Evolutionary conservation across 2,113 vertebrate species (phyloP).

Genomic region (Anser cygnoides): DNA sequence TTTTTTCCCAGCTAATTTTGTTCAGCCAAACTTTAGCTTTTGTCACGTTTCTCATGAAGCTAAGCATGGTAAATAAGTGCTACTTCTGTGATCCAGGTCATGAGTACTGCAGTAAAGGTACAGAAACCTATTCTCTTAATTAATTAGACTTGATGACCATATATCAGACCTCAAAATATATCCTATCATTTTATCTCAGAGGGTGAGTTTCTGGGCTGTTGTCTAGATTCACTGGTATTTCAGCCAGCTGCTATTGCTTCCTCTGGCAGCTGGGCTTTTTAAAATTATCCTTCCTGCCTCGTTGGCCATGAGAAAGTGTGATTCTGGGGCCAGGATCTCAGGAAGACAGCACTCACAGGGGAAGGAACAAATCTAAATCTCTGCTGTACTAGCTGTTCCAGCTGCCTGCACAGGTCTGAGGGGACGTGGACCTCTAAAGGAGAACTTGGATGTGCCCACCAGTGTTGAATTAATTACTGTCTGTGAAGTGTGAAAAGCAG

Average conservation of each 20-base stretch:
- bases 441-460: background rate
- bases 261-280: background rate
- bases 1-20: background rate
- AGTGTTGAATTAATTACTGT: background rate
- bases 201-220: background rate
- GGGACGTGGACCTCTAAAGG: background rate
- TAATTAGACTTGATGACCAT: background rate
- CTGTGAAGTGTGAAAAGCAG: background rate
- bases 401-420: background rate
- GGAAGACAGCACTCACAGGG: fast-evolving
- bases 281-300: background rate
- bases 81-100: background rate
- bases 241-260: background rate
- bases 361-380: background rate
- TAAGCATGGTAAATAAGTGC: background rate
- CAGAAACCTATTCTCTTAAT: background rate
- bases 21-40: background rate
- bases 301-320: fast-evolving
- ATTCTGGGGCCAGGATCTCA: background rate
- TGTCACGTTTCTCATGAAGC: background rate
- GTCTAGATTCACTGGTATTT: background rate
- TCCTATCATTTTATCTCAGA: background rate
- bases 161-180: background rate
- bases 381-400: background rate
- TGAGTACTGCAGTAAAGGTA: background rate